Percentiles rank a stretch among this genome's conserved stretches.
phyloP scores from a whole-genome alignment of 2,113 vertebrate genomes.

The Cyprinus carpio region DNA sequence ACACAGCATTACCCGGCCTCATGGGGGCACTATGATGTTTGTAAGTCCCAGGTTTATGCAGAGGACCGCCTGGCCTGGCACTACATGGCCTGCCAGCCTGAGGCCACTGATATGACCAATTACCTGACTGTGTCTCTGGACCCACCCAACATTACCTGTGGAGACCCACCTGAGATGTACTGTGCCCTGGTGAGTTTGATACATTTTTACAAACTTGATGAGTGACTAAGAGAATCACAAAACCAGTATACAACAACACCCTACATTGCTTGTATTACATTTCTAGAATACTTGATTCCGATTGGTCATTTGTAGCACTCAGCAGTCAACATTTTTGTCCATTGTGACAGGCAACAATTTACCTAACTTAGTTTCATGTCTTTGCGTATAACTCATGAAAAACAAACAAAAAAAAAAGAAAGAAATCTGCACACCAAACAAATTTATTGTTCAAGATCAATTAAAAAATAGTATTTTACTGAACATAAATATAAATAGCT shows the following conservation, averaged over 20 bases:
- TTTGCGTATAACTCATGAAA: not conserved
- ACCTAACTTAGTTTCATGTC: not conserved
- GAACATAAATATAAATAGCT: too few species aligned
- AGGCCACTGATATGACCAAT: slow-evolving; percentile 95
- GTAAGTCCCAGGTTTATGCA: slow-evolving; percentile 92
- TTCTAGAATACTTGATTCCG: not conserved
- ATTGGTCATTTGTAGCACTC: not conserved
- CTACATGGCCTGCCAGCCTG: slow-evolving; percentile 98
- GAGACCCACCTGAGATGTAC: slow-evolving; percentile 94
- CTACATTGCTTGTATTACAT: not conserved
- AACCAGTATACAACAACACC: not conserved
- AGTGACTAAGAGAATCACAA: not conserved
- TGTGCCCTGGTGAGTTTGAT: slow-evolving; percentile 93
- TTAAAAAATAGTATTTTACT: not conserved
- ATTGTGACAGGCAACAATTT: not conserved
- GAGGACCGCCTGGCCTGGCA: slow-evolving; percentile 96
- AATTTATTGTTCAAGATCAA: not conserved
- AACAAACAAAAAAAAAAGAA: not conserved
- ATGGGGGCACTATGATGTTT: slow-evolving; percentile 97
- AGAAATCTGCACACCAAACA: not conserved
- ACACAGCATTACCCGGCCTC: slow-evolving; percentile 93
- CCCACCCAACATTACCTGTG: slow-evolving; percentile 95
- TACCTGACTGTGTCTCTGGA: slow-evolving; percentile 91
- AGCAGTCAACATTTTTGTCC: not conserved
- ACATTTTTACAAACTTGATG: not conserved